Conservation (phyloP, 2,113 vertebrate genomes). For the Telmatochromis brichardi region DNA sequence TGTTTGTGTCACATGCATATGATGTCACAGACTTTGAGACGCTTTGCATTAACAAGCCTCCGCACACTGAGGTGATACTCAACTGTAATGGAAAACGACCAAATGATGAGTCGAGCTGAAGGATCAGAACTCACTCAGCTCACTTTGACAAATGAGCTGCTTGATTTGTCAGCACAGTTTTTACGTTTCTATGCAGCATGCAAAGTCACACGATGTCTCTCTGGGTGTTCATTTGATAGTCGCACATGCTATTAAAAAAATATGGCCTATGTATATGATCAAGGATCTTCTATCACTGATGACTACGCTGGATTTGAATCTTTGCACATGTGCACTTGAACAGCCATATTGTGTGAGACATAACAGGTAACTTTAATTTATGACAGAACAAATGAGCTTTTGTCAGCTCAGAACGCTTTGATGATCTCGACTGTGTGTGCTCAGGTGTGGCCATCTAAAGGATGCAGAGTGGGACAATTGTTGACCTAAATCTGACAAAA, state of each 20-base stretch:
- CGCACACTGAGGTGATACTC: neutral
- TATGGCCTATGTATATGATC: neutral
- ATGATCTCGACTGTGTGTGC: neutral
- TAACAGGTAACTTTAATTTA: neutral
- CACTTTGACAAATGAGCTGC: neutral
- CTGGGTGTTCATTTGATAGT: neutral
- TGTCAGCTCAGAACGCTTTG: neutral
- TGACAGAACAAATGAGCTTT: neutral
- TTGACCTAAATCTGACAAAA: conserved; percentile 17
- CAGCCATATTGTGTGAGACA: neutral
- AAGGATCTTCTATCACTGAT: neutral
- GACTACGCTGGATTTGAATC: neutral
- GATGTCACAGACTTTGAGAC: neutral
- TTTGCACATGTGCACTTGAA: neutral
- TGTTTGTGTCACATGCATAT: neutral
- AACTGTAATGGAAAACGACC: neutral
- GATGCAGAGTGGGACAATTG: conserved; percentile 1
- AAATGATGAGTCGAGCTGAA: neutral
- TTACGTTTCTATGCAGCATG: neutral
- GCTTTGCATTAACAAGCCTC: neutral
- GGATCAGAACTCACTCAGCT: neutral
- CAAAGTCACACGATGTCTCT: neutral
- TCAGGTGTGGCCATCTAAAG: conserved; percentile 26
- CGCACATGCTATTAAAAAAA: neutral
- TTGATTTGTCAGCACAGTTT: neutral